A percentile compares a stretch with the other conserved stretches of the same genome.
Evolutionary conservation across 2,797 vertebrate genomes (phyloP).

Genomic region (Melanotaenia pygmaea): DNA sequence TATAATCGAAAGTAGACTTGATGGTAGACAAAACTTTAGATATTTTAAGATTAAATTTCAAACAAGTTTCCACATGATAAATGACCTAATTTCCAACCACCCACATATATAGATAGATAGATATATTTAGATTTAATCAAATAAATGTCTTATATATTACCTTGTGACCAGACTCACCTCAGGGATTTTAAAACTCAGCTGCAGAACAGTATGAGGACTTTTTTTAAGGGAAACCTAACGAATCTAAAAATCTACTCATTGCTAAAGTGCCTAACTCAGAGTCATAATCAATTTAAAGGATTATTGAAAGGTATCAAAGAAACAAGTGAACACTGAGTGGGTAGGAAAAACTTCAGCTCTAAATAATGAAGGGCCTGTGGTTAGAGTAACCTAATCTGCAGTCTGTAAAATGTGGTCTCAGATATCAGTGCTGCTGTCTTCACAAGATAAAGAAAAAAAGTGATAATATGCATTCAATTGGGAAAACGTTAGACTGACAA

Average conservation of each 20-base stretch:
- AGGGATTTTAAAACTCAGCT: too few species aligned
- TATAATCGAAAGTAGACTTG: background rate
- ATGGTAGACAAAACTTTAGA: too few species aligned
- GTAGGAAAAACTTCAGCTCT: slow-evolving; percentile 42
- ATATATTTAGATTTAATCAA: too few species aligned
- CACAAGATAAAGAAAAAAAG: slow-evolving; percentile 18
- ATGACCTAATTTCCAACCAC: too few species aligned
- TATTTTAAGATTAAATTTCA: too few species aligned
- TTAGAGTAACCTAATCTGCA: slow-evolving; percentile 63
- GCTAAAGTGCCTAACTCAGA: background rate
- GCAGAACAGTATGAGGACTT: too few species aligned
- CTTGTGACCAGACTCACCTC: too few species aligned
- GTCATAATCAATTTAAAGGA: background rate
- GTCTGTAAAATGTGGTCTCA: slow-evolving; percentile 60
- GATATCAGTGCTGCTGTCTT: slow-evolving; percentile 38
- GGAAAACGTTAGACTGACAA: slow-evolving; percentile 5
- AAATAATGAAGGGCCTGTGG: slow-evolving; percentile 71
- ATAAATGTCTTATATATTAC: too few species aligned
- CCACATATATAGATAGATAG: too few species aligned
- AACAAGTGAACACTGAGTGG: slow-evolving; percentile 25
- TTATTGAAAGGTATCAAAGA: background rate
- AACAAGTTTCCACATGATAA: too few species aligned
- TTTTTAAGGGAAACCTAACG: too few species aligned
- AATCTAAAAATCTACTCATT: background rate
- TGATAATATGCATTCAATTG: slow-evolving; percentile 11